Percentiles rank a stretch among this genome's conserved stretches.
phyloP scores from a whole-genome alignment of 2,113 vertebrate species.

The Eulacestoma nigropectus region DNA sequence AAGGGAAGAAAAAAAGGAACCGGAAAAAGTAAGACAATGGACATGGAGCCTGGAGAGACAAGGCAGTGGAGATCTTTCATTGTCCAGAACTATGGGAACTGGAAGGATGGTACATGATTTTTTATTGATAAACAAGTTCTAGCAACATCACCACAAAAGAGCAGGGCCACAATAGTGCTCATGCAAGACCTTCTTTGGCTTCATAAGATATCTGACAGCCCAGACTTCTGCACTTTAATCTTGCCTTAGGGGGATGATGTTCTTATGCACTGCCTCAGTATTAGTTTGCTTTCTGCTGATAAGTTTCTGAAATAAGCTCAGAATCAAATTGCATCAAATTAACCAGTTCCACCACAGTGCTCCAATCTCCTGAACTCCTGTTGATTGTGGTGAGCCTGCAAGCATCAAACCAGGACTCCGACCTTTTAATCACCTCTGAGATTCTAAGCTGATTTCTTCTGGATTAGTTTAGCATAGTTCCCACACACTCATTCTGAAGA shows the following conservation, averaged over 20 bases:
- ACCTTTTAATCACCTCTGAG: slow-evolving; percentile 6
- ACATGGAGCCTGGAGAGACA: neutral
- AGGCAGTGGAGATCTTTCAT: neutral
- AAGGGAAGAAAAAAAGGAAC: neutral
- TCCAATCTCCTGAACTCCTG: neutral
- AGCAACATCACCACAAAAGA: neutral
- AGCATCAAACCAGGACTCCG: neutral
- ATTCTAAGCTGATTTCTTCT: neutral
- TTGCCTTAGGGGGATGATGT: neutral
- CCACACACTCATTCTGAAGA: neutral
- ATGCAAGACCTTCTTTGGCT: neutral
- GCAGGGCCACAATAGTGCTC: neutral
- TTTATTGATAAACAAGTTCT: neutral
- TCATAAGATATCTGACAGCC: neutral
- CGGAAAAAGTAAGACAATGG: neutral
- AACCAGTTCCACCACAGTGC: neutral
- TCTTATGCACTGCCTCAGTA: neutral
- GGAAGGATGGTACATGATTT: neutral
- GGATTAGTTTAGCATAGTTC: neutral
- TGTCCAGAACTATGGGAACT: neutral
- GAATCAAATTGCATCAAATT: slow-evolving; percentile 20
- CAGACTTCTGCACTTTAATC: neutral
- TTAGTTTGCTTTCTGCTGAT: neutral
- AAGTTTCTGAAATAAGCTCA: slow-evolving; percentile 3
- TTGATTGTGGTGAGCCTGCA: neutral